Percentiles rank a stretch among this genome's conserved stretches.
Evolutionary conservation across 2,888 invertebrate genomes (phyloP).

Genomic region (Cyrtodaria siliqua): DNA sequence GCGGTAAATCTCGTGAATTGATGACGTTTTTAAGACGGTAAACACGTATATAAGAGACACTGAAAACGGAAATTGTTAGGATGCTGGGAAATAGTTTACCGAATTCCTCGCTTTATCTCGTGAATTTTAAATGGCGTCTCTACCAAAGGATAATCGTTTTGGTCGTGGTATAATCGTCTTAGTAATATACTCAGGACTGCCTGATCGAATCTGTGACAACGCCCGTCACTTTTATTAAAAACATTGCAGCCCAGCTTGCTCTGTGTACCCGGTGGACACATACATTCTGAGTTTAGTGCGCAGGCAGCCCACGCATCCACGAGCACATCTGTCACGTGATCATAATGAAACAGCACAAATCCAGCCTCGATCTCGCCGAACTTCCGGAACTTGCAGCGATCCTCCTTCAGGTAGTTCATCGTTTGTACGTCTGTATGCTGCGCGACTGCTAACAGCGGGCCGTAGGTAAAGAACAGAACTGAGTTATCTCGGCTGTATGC

Average conservation of each 20-base stretch:
- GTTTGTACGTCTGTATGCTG: conserved; percentile 48
- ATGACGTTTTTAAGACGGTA: too few species aligned
- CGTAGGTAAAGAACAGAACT: conserved; percentile 54
- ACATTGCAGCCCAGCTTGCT: conserved; percentile 24
- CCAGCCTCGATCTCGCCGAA: conserved; percentile 60
- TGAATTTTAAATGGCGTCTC: conserved; percentile 47
- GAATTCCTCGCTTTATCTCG: conserved; percentile 39
- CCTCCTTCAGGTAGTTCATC: conserved; percentile 41
- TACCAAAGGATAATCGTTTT: conserved; percentile 55
- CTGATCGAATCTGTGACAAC: conserved; percentile 66
- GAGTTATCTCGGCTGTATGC: too few species aligned
- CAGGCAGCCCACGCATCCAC: conserved; percentile 54
- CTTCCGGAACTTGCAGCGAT: conserved; percentile 52
- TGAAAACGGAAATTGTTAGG: too few species aligned
- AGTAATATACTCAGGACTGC: conserved; percentile 59
- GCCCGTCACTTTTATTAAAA: conserved; percentile 24
- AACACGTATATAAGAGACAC: too few species aligned
- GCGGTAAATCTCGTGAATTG: too few species aligned
- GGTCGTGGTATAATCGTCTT: conserved; percentile 50
- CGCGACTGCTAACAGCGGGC: conserved; percentile 30
- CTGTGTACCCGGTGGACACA: too few species aligned
- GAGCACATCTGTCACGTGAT: conserved; percentile 41
- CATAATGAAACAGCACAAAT: conserved; percentile 53
- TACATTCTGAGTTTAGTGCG: too few species aligned
- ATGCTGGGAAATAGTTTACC: conserved; percentile 46